Base-by-base conservation (phyloP, 2,113 vertebrate species). In the Pyxicephalus adspersus region DNA sequence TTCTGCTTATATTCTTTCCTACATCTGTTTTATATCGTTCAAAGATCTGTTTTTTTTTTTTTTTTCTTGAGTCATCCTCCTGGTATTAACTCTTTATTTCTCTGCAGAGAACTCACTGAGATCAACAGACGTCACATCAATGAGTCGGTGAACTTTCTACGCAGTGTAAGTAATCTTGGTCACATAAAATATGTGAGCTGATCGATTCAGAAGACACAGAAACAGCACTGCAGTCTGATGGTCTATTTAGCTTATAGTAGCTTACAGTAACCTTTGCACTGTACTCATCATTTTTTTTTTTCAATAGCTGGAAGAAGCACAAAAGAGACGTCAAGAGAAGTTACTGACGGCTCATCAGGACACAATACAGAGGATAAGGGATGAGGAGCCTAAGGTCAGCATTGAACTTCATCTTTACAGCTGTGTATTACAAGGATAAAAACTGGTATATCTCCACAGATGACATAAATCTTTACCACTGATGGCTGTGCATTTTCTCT, bases 91-190 rank as follows among this genome's bases (percentile, higher is more conserved):
- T n/a, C 1, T 19, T 61, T 23, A 2, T 73, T n/a, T 6, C 31
- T 34, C 4, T 13, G 28, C 75, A 86, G 85, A 83, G 94, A 96
- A 57, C 87, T 95, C 85, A 94, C 90, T 0, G 95, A 97, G 84
- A 96, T 97, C 80, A 96, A 96, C 84, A 93, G 89, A 45, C 91
- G 95, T 77, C 95, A 97, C 29, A 96, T 97, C 89, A 88, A 90
- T 0, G 95, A 97, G 22, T 95, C 94, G 0, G 95, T 97, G 80
- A 85, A 84, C 54, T 90, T 91, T 71, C 92, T 95, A 83, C 94
- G 92, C 18, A 84, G 89, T 89, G 95, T 95, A 60, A 89, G 86
- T 77, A n/a, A 31, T 19, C 20, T 17, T 57, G 5, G 19, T 45
- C 8, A 45, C 15, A 45, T 45, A 13, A 1, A 45, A 45, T 0